phyloP scores from a whole-genome alignment of 2,113 vertebrate species.

The Anoplopoma fimbria region DNA sequence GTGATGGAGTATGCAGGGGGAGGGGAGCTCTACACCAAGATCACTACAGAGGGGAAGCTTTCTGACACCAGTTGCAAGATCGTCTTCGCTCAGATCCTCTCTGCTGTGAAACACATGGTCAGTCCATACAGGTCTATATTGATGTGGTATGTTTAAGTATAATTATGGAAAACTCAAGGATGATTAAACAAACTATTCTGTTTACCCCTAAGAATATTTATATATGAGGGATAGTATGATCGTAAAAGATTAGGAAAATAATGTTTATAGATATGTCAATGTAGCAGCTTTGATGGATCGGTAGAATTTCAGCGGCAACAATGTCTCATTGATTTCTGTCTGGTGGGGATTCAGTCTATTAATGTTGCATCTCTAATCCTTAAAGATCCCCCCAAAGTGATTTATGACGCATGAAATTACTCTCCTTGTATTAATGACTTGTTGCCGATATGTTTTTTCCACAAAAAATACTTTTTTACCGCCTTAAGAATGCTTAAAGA shows the following conservation, averaged over 20 bases:
- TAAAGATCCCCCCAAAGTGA: not conserved
- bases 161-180: not conserved
- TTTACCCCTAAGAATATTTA: not conserved
- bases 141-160: not conserved
- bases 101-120: constrained; percentile 98
- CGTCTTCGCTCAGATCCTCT: constrained; percentile 96
- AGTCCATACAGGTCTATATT: constrained; percentile 55
- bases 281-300: not conserved
- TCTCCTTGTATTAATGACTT: not conserved
- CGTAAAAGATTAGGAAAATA: not conserved
- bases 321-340: not conserved
- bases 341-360: not conserved
- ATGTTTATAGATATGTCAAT: not conserved
- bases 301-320: not conserved
- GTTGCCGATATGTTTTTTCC: not conserved
- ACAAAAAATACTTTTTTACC: not conserved
- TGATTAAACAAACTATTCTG: not conserved
- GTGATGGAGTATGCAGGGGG: constrained; percentile 97
- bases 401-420: not conserved
- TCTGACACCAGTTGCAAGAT: constrained; percentile 91
- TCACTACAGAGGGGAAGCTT: constrained; percentile 92
- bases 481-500: not conserved
- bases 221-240: not conserved
- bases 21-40: constrained; percentile 96
- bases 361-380: not conserved